These are phyloP conservation scores for Sphecodes monilicornis DNA, from an alignment of 2,888 invertebrate species.

Conservation along the genomic window DNA sequence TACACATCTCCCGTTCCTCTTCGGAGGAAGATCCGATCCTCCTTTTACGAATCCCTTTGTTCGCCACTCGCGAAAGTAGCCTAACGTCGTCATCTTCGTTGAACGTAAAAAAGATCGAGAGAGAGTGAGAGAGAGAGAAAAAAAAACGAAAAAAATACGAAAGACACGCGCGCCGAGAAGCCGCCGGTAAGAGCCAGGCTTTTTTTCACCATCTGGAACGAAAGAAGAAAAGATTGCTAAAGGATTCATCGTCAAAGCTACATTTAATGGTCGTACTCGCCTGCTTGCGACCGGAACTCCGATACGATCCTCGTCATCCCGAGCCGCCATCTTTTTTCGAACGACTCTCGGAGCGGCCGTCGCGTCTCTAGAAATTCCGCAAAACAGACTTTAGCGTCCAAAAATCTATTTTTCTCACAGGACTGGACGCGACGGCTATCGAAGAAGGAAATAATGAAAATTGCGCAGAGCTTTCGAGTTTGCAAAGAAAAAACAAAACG, in stretches of 20 bases:
- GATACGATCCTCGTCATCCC: conserved; percentile 20
- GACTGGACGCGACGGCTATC: background rate
- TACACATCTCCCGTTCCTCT: conserved; percentile 46
- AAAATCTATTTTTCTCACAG: conserved; percentile 9
- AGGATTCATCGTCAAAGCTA: conserved; percentile 83
- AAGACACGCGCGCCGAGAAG: conserved; percentile 76
- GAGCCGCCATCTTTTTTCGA: background rate
- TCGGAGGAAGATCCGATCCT: conserved; percentile 40
- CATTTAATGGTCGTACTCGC: conserved; percentile 78
- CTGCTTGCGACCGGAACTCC: conserved; percentile 72
- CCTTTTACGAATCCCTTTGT: conserved; percentile 55
- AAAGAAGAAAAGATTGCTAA: conserved; percentile 81
- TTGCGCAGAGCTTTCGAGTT: background rate
- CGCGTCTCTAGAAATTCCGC: background rate
- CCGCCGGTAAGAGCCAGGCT: conserved; percentile 76
- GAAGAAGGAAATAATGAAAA: background rate
- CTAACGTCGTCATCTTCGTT: conserved; percentile 79
- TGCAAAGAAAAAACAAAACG: background rate
- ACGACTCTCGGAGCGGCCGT: background rate
- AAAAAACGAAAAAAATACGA: background rate
- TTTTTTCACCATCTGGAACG: conserved; percentile 79
- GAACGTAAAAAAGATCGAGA: conserved; percentile 61
- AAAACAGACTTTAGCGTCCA: conserved; percentile 14
- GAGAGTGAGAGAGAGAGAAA: background rate
- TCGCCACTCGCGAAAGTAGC: conserved; percentile 69